Percentiles rank a stretch among this genome's conserved stretches.
These are phyloP conservation scores for Ochlodes sylvanus DNA, from an alignment of 2,888 invertebrate genomes.

Conservation along the genomic window DNA sequence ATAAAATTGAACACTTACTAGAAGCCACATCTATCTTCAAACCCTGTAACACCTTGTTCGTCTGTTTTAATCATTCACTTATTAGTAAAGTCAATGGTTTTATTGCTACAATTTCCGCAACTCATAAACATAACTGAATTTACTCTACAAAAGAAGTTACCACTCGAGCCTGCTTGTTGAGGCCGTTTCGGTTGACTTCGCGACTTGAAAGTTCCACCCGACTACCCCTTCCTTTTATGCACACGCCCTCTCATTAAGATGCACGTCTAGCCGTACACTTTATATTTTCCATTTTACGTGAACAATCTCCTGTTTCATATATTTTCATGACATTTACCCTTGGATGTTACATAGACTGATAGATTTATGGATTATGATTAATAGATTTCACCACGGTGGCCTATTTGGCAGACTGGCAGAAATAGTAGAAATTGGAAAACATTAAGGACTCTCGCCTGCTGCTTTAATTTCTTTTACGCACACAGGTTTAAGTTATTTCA, in stretches of 20 bases:
- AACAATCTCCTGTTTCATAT: neutral
- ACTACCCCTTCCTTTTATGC: neutral
- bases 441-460: too few relatives aligned
- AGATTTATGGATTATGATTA: too few relatives aligned
- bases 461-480: too few relatives aligned
- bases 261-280: neutral
- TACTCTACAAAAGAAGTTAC: neutral
- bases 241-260: neutral
- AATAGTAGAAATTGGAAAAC: too few relatives aligned
- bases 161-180: neutral
- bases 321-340: too few relatives aligned
- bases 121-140: neutral
- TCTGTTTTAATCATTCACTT: too few relatives aligned
- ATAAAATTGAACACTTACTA: too few relatives aligned
- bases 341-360: too few relatives aligned
- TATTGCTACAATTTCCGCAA: neutral
- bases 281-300: neutral
- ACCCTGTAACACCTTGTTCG: neutral
- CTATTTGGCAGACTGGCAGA: too few relatives aligned
- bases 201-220: neutral
- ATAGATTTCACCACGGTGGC: too few relatives aligned
- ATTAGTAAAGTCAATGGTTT: too few relatives aligned
- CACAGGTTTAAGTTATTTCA: too few relatives aligned
- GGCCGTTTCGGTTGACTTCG: conserved; percentile 5
- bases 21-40: neutral